Base-by-base conservation (phyloP, 2,113 vertebrate species). In the Leptobrachium leishanense region DNA sequence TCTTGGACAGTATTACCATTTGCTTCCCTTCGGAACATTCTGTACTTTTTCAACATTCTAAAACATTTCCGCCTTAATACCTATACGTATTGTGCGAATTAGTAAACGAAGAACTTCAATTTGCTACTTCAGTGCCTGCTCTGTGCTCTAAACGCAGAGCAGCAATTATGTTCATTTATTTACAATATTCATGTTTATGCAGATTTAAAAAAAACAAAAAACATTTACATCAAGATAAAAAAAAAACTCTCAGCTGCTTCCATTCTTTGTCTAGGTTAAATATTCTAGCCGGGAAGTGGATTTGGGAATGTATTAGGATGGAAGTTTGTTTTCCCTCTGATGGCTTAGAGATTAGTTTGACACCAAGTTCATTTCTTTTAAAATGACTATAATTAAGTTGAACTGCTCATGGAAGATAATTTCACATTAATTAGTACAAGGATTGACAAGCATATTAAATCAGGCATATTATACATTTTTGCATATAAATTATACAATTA, bases 371-470 rank as follows among this genome's bases (percentile, higher is more conserved):
- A 65, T 84, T 31, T 83, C 12, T 81, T 82, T 84, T 83, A 63
- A 39, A 85, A 85, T 85, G 77, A 68, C 63, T 85, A 82, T 86
- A 85, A 83, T 84, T 84, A 86, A 90, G 72, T 13, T 82, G 39
- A 84, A 72, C 64, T 82, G 68, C 73, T 87, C 77, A 72, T 84
- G 65, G 82, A 84, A 83, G 88, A 87, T 80, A 86, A 62, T 43
- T 76, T 42, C 78, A 80, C 68, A 82, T 85, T 86, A 85, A 88
- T 89, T 90, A 85, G 74, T 78, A 83, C 70, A 85, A 77, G 53
- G 81, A 82, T 72, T 2, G 53, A 86, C 83, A 86, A 87, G 82
- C 43, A 69, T 82, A 84, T 86, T 73, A 84, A 83, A 87, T 82
- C 83, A 83, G 15, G 66, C 31, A 76, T 41, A 71, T 81, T 84